These are phyloP conservation scores for Amphipyra tragopoginis DNA, from an alignment of 2,888 invertebrate species.

Conservation along the genomic window DNA sequence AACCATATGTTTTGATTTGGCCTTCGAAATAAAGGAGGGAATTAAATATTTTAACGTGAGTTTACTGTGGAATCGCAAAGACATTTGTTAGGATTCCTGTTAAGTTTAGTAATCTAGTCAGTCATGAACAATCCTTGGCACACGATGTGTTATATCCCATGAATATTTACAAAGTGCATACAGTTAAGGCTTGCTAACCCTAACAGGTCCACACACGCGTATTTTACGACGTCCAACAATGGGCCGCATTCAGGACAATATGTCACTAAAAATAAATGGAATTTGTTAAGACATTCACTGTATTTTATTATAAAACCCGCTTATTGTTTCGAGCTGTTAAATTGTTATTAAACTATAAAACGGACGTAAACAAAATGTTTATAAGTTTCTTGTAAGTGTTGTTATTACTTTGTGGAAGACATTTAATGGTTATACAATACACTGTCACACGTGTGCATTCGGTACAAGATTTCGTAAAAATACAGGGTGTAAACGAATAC, in stretches of 20 bases:
- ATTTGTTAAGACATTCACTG: conserved; percentile 66
- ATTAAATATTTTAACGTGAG: conserved; percentile 3
- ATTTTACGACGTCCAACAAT: conserved; percentile 76
- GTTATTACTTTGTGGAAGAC: conserved; percentile 45
- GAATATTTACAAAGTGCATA: conserved; percentile 54
- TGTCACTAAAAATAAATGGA: conserved; percentile 77
- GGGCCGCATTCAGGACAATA: conserved; percentile 77
- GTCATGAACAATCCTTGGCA: conserved; percentile 43
- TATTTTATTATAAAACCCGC: conserved; percentile 59
- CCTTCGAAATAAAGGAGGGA: conserved; percentile 36
- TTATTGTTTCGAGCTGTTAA: conserved; percentile 61
- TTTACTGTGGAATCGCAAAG: conserved; percentile 23
- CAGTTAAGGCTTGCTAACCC: conserved; percentile 62
- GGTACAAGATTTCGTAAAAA: not conserved
- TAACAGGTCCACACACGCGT: conserved; percentile 64
- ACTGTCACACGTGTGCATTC: conserved; percentile 2
- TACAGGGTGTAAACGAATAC: too few relatives aligned
- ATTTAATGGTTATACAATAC: conserved; percentile 6
- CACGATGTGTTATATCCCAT: conserved; percentile 45
- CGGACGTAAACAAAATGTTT: conserved; percentile 42
- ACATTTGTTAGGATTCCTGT: conserved; percentile 3
- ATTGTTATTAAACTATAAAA: conserved; percentile 58
- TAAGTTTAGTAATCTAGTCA: conserved; percentile 28
- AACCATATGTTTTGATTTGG: conserved; percentile 40
- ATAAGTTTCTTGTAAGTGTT: conserved; percentile 45